Percentiles rank a stretch among this genome's conserved stretches.
Conservation (phyloP, 30 jellyfish, hydroid and myxozoan species). For the Chironex yamaguchii region DNA sequence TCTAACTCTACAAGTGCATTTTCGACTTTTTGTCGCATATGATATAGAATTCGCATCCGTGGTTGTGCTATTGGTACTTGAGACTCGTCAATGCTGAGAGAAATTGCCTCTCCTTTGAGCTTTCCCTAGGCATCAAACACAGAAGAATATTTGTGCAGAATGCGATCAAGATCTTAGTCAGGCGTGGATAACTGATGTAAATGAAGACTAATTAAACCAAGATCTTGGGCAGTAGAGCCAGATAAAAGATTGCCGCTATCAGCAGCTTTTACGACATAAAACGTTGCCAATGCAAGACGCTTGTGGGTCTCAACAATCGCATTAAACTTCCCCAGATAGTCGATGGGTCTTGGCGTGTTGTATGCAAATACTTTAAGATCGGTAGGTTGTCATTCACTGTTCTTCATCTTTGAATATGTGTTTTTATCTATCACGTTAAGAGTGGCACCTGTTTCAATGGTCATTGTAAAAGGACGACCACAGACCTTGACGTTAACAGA, state of each 20-base stretch:
- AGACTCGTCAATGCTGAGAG: too few relatives aligned
- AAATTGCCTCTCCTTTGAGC: too few relatives aligned
- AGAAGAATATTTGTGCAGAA: too few relatives aligned
- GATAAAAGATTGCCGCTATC: slow-evolving; percentile 16
- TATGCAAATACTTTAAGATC: not conserved
- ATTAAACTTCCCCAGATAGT: slow-evolving; percentile 6
- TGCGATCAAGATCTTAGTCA: too few relatives aligned
- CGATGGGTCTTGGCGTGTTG: not conserved
- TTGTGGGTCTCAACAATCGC: slow-evolving; percentile 14
- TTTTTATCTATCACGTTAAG: slow-evolving; percentile 6
- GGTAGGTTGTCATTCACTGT: not conserved
- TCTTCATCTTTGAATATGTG: not conserved
- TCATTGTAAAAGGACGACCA: not conserved
- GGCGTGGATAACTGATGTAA: too few relatives aligned
- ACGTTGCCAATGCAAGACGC: not conserved
- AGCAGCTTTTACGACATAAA: not conserved
- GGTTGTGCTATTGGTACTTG: not conserved
- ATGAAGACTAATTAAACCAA: too few relatives aligned
- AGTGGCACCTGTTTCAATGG: slow-evolving; percentile 28
- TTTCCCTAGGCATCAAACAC: too few relatives aligned
- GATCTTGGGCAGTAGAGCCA: too few relatives aligned
- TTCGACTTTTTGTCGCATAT: not conserved
- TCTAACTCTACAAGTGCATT: not conserved
- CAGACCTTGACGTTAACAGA: not conserved
- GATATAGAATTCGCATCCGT: not conserved